phyloP scores from a whole-genome alignment of 2,113 vertebrate species.

The Aix galericulata region DNA sequence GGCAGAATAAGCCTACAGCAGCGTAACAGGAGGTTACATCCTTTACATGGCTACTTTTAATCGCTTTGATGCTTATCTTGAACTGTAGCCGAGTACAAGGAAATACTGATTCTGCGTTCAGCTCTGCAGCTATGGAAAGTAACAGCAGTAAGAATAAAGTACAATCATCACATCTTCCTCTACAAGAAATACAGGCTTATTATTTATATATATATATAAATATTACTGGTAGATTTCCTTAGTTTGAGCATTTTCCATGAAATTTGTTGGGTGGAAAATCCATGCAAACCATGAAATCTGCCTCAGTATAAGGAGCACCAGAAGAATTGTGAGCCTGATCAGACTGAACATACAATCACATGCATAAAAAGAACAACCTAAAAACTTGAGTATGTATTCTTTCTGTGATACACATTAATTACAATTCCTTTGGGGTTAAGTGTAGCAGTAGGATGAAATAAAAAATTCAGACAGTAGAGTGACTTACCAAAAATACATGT shows the following conservation, averaged over 20 bases:
- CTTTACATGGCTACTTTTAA: neutral
- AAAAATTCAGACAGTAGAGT: neutral
- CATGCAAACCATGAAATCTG: neutral
- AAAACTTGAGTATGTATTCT: neutral
- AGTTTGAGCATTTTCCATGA: neutral
- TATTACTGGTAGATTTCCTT: neutral
- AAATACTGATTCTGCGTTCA: constrained; percentile 26
- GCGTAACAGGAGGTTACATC: neutral
- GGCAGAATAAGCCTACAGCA: constrained; percentile 38
- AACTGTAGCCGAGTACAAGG: neutral
- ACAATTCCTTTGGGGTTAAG: neutral
- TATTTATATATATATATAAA: neutral
- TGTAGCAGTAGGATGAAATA: neutral
- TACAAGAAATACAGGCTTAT: neutral
- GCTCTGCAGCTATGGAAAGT: neutral
- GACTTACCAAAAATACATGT: neutral
- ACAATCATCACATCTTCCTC: neutral
- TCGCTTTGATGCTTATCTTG: constrained; percentile 32
- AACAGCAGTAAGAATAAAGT: neutral
- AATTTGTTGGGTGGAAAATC: neutral
- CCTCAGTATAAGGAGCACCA: neutral
- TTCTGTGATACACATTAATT: neutral
- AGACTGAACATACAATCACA: neutral
- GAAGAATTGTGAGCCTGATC: neutral
- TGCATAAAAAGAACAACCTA: neutral